Evolutionary conservation across 1,140 invertebrate genomes (phyloP).

Genomic region (Prorops nasuta): DNA sequence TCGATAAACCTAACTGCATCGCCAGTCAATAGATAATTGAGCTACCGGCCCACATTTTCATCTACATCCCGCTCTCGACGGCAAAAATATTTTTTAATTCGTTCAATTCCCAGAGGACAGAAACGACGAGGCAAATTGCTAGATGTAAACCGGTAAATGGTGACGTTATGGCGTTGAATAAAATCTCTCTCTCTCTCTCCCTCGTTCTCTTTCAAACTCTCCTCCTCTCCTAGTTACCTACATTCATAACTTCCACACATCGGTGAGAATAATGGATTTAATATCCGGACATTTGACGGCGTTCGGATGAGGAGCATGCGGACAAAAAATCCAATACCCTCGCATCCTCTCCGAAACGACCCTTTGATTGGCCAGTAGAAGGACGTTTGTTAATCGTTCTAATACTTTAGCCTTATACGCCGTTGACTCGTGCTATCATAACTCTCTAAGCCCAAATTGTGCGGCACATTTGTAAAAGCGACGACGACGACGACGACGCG

Average conservation of each 20-base stretch:
- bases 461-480: neutral
- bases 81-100: no score
- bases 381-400: conserved; percentile 3
- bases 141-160: no score
- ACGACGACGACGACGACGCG: neutral
- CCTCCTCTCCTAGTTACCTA: neutral
- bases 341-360: conserved; percentile 10
- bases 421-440: neutral
- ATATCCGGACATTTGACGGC: neutral
- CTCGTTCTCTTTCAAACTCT: neutral
- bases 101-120: no score
- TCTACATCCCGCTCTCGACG: no score
- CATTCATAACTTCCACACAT: no score
- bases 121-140: no score
- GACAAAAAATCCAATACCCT: conserved; percentile 9
- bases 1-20: conserved; percentile 14
- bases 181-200: neutral
- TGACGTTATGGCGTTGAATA: no score
- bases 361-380: conserved; percentile 1
- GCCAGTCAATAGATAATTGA: neutral
- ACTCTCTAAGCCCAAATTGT: neutral
- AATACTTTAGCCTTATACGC: neutral
- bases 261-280: no score
- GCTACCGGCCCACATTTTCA: neutral
- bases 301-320: neutral